Base-by-base conservation (phyloP, 1,140 invertebrate species). In the Vanessa atalanta region DNA sequence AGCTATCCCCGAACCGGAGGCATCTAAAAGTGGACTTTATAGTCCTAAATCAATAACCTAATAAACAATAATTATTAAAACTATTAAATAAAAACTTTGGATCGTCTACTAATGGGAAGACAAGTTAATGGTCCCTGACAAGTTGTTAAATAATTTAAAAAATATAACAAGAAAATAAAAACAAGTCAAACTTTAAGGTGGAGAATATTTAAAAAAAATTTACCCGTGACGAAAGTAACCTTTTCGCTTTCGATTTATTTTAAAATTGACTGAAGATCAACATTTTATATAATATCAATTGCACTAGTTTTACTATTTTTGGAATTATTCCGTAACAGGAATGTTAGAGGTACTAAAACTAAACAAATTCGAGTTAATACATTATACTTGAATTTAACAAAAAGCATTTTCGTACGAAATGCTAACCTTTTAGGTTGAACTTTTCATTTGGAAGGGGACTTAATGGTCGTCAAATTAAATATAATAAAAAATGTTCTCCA, bases 321-420 rank as follows among this genome's bases (percentile, higher is more conserved):
- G 90, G 90, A 92, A 92, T 91, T 87, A 89, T 87, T 87, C 87
- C 89, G 77, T 79, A 75, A 53, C 61, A 87, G 90, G 90, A 92
- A 91, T 90, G 90, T 84, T 83, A 87, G 83, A 61, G 83, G 84
- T 74, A 85, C 88, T 86, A 92, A 80, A 86, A 83, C 88, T 90
- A 90, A 75, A 82, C 75, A 83, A 90, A 92, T 90, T 90, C 88
- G 89, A 91, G 88, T 83, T 84, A 82, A 75, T 80, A 72, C 37
- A 43, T 43, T 43, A 43, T 57, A 68, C 20, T 61, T 47, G 57
- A 51, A 37, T 37, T n/a, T 9, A 37, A 65, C 37, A 70, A 26
- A 70, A 7, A 15, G 47, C 23, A 12, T 37, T 57, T 50, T 20
- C 65, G 15, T 23, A 50, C 47, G 60, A 64, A 64, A 51, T 43